A percentile compares a stretch with the other conserved stretches of the same genome.
Conservation (phyloP, 2,797 vertebrate genomes). For the Sebastes itinus region DNA sequence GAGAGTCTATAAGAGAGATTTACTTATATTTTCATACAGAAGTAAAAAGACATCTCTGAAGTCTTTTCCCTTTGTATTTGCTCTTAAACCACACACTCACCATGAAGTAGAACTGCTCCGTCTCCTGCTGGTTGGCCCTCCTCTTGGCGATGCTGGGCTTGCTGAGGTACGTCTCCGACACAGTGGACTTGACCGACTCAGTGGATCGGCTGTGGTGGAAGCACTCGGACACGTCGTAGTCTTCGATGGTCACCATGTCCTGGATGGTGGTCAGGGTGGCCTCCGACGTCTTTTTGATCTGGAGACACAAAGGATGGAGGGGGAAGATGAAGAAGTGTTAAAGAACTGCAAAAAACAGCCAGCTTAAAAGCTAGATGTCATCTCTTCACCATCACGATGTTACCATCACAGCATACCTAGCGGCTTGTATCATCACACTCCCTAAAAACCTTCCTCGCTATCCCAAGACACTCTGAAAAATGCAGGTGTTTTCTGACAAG, state of each 20-base stretch:
- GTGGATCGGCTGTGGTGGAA: constrained; percentile 99
- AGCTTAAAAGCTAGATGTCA: constrained; percentile 14
- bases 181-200: constrained; percentile 95
- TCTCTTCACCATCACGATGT: not conserved
- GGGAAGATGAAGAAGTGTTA: not conserved
- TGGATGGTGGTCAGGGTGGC: constrained; percentile 98
- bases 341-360: not conserved
- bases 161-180: constrained; percentile 97
- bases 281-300: constrained; percentile 99
- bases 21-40: not conserved
- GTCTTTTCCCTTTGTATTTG: not conserved
- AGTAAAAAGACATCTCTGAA: not conserved
- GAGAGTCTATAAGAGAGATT: not conserved
- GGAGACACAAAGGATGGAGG: not conserved
- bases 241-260: constrained; percentile 98
- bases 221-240: constrained; percentile 97
- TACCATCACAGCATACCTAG: not conserved
- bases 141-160: constrained; percentile 98
- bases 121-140: constrained; percentile 98
- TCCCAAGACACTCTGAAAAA: constrained; percentile 23
- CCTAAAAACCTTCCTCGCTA: constrained; percentile 13
- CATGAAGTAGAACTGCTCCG: constrained; percentile 99
- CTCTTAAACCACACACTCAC: constrained; percentile 70
- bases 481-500: constrained; percentile 40
- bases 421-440: constrained; percentile 2